Conservation (phyloP, 2,113 vertebrate species). For the Osmerus eperlanus region DNA sequence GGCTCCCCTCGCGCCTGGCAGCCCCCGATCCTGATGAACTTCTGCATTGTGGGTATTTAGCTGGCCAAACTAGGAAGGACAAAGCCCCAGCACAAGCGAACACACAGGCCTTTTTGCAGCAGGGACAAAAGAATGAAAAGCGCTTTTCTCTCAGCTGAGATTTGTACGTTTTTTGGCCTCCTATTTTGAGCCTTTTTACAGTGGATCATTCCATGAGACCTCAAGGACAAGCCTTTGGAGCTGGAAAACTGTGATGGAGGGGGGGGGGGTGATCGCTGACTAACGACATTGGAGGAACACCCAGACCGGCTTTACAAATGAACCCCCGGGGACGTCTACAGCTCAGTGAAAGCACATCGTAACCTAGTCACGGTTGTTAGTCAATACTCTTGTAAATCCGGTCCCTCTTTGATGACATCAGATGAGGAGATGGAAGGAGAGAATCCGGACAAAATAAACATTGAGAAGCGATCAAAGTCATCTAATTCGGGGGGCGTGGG, state of each 20-base stretch:
- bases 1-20: background rate
- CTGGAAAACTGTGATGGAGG: too few species aligned
- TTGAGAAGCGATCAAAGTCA: too few species aligned
- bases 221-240: conserved; percentile 18
- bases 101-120: conserved; percentile 34
- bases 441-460: too few species aligned
- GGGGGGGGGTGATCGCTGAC: too few species aligned
- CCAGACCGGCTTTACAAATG: background rate
- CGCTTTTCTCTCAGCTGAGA: conserved; percentile 29
- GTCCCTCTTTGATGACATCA: too few species aligned
- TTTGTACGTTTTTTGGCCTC: conserved; percentile 25
- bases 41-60: conserved; percentile 23
- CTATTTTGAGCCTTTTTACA: conserved; percentile 24
- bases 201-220: conserved; percentile 29
- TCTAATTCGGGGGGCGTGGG: too few species aligned
- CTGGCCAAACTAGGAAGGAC: conserved; percentile 22
- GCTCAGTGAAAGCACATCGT: background rate
- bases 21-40: conserved; percentile 29
- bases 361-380: background rate
- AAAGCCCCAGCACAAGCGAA: conserved; percentile 30
- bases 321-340: background rate
- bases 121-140: conserved; percentile 46
- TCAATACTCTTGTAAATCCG: background rate
- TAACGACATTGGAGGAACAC: conserved; percentile 7
- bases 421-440: too few species aligned